Conservation (phyloP, 2,113 vertebrate genomes). For the Columba janthina region DNA sequence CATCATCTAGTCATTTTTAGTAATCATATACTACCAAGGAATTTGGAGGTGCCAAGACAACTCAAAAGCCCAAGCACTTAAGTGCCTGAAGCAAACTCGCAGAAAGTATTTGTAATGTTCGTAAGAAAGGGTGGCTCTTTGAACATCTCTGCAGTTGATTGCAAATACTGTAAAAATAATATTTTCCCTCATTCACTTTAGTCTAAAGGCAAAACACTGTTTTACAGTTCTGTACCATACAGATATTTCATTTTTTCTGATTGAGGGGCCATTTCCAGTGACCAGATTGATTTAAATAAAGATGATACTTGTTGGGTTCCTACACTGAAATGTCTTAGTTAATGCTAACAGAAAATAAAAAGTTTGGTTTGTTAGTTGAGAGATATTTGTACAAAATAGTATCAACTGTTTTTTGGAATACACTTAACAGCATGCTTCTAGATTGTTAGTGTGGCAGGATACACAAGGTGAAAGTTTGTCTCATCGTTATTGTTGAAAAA, state of each 20-base stretch:
- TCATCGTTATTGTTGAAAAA: accelerated
- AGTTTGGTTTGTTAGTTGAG: background rate
- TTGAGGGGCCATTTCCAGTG: background rate
- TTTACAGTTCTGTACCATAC: background rate
- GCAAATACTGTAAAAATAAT: background rate
- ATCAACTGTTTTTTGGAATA: background rate
- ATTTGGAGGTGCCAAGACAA: background rate
- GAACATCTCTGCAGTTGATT: background rate
- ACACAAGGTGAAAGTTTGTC: background rate
- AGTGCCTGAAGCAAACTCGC: background rate
- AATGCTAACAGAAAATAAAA: background rate
- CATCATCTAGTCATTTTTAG: background rate
- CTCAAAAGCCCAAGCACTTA: background rate
- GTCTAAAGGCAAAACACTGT: background rate
- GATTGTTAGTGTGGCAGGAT: background rate
- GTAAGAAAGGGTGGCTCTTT: background rate
- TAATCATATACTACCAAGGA: background rate
- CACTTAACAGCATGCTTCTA: background rate
- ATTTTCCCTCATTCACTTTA: background rate
- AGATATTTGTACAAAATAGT: background rate
- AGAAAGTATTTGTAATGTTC: background rate
- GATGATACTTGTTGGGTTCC: background rate
- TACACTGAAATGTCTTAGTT: background rate
- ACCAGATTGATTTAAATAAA: background rate
- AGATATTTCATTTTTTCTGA: background rate